A percentile compares a stretch with the other conserved stretches of the same genome.
These are phyloP conservation scores for Chelonia mydas DNA, from an alignment of 2,797 vertebrate species.

Conservation along the genomic window DNA sequence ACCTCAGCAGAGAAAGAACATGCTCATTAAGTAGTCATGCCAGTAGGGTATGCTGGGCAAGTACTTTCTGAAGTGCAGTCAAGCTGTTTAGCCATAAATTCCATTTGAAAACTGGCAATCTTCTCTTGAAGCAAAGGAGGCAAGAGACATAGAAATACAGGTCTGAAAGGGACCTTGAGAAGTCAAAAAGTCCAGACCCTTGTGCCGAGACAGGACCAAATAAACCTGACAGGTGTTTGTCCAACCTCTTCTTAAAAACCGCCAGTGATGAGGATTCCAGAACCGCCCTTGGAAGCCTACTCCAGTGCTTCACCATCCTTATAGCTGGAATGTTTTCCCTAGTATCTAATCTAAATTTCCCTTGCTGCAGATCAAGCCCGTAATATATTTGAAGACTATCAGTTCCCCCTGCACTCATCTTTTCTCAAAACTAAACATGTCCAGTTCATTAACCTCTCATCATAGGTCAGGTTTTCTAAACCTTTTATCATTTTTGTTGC, in stretches of 20 bases:
- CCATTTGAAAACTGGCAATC: conserved; percentile 4
- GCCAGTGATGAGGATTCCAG: not conserved
- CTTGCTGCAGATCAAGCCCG: not conserved
- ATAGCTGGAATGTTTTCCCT: not conserved
- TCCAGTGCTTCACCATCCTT: not conserved
- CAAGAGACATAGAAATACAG: not conserved
- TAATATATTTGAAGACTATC: not conserved
- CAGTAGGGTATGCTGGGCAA: not conserved
- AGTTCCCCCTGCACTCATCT: not conserved
- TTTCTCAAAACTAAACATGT: not conserved
- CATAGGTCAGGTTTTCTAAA: not conserved
- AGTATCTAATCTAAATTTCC: not conserved
- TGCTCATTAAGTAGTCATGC: not conserved
- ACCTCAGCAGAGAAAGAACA: not conserved
- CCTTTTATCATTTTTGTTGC: not conserved
- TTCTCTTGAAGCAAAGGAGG: not conserved
- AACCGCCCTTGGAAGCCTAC: not conserved
- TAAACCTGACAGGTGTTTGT: not conserved
- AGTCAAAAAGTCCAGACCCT: not conserved
- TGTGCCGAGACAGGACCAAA: not conserved
- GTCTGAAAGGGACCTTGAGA: not conserved
- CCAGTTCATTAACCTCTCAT: not conserved
- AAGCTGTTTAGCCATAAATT: conserved; percentile 6
- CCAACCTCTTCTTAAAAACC: not conserved
- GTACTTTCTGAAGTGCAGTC: not conserved